Evolutionary conservation across 2,113 vertebrate genomes (phyloP).

Genomic region (Dicentrarchus labrax): DNA sequence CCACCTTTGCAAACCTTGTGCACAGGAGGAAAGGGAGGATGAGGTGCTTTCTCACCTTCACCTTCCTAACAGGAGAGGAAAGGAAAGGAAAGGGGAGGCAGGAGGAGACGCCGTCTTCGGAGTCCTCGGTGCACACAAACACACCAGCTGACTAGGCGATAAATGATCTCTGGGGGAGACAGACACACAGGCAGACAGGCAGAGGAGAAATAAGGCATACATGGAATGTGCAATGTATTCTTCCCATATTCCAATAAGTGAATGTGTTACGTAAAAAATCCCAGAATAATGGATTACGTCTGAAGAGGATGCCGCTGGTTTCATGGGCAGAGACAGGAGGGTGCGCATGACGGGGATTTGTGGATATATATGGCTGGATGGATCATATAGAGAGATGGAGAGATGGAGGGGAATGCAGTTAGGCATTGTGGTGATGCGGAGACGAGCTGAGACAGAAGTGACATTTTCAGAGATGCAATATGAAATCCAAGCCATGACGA

Average conservation of each 20-base stretch:
- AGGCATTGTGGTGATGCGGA: neutral
- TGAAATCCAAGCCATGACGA: slow-evolving; percentile 3
- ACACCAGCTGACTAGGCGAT: slow-evolving; percentile 44
- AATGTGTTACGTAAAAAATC: neutral
- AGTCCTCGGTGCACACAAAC: neutral
- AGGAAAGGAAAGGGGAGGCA: slow-evolving; percentile 22
- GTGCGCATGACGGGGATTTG: neutral
- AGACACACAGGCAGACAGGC: slow-evolving; percentile 14
- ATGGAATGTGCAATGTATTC: neutral
- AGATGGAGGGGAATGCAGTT: slow-evolving; percentile 2
- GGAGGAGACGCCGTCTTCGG: neutral
- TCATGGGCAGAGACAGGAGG: neutral
- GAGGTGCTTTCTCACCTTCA: slow-evolving; percentile 40
- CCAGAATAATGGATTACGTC: neutral
- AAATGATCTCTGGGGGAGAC: slow-evolving; percentile 38
- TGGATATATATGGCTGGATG: neutral
- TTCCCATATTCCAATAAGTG: neutral
- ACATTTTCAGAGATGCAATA: neutral
- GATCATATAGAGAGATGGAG: neutral
- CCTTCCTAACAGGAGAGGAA: neutral
- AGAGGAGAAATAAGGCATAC: slow-evolving; percentile 8
- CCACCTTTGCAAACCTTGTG: slow-evolving; percentile 1
- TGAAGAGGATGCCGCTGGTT: neutral
- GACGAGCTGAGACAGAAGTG: slow-evolving; percentile 1
- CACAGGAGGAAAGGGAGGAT: slow-evolving; percentile 10